Base-by-base conservation (phyloP, 1,140 invertebrate genomes). In the Brachionus manjavacas region DNA sequence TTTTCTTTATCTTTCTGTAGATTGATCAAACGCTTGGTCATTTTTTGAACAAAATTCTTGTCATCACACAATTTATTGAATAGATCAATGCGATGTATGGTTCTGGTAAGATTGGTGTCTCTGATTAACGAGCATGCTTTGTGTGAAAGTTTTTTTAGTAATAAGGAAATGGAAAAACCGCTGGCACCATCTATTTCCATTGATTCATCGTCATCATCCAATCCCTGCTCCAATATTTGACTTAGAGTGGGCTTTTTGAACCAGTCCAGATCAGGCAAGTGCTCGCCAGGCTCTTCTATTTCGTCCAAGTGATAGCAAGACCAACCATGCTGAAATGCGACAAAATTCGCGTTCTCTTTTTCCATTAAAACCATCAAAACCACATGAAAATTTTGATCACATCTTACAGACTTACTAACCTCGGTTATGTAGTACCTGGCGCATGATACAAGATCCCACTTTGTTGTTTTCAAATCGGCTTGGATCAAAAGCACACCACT, bases 401-500 rank as follows among this genome's bases (percentile, higher is more conserved):
- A 7, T 72, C 81, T 52, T 12, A 35, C 25, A 49, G 70, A 52
- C 2, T 68, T 28, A 72, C 79, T 14, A 84, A 25, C 3, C 78
- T 70, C 4, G 9, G 35, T 41, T 49, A 83, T 83, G 28, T 70
- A 39, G 83, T 87, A 87, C 35, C 87, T 85, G 14, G 87, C 87
- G 85, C 87, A 87, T 23, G 87, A 87, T 8, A 89, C 85, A 35
- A 88, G 84, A 41, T 86, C 86, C 9, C 85, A 80, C 83, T 88
- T 86, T n/a, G 85, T 49, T 43, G 87, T 85, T n/a, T 87, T 87
- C 84, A 86, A 87, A 43, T 88, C 88, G 86, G 87, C 87, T 64
- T 88, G 88, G 28, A 89, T 78, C 23, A 89, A 76, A 39, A 89
- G 68, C 12, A 89, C 66, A 2, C 85, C 85, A 14, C 39, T 78